These are phyloP conservation scores for Bos javanicus DNA, from an alignment of 2,113 vertebrate species.

Conservation along the genomic window DNA sequence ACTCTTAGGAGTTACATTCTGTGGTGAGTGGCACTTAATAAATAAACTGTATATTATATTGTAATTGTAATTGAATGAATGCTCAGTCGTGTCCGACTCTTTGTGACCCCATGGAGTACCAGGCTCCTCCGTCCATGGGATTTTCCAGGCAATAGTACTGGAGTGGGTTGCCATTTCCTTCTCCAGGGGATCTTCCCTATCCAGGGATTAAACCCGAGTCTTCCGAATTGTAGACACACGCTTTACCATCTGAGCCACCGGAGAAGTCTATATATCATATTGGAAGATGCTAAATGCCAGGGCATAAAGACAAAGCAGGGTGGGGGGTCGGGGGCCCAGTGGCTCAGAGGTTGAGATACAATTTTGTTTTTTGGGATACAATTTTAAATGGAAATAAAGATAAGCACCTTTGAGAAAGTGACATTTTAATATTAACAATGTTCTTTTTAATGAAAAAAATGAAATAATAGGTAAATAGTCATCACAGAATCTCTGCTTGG, in stretches of 20 bases:
- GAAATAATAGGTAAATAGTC: too few relatives aligned
- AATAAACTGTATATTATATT: not conserved
- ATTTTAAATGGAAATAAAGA: too few relatives aligned
- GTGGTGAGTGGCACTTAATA: not conserved
- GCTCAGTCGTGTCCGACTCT: not conserved
- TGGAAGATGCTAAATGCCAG: not conserved
- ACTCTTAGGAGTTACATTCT: not conserved
- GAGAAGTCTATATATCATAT: not conserved
- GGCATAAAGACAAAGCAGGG: not conserved
- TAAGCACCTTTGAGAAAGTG: too few relatives aligned
- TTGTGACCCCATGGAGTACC: not conserved
- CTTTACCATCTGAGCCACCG: too few relatives aligned
- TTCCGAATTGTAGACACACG: too few relatives aligned
- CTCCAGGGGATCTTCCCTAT: not conserved
- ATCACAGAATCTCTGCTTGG: too few relatives aligned
- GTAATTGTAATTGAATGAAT: too few relatives aligned
- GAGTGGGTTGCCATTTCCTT: not conserved
- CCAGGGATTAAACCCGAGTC: too few relatives aligned
- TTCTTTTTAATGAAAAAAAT: too few relatives aligned
- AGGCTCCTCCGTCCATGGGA: not conserved
- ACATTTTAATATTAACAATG: too few relatives aligned
- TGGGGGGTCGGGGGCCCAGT: not conserved
- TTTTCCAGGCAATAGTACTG: not conserved
- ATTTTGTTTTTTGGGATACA: too few relatives aligned
- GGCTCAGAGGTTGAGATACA: too few relatives aligned